These are phyloP conservation scores for Amorpha juglandis DNA, from an alignment of 2,888 invertebrate genomes.

Conservation along the genomic window DNA sequence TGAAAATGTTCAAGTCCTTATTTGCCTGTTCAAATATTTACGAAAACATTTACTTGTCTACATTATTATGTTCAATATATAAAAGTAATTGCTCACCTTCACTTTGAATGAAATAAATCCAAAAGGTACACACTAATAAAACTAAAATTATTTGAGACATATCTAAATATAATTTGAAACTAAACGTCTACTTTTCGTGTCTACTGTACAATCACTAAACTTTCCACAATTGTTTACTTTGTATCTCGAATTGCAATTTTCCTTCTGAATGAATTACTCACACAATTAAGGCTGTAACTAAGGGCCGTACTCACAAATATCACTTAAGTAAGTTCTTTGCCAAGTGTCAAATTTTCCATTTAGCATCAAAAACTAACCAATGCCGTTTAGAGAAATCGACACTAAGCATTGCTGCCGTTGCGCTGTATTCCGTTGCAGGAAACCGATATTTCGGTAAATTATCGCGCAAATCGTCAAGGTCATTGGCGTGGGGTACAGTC, in stretches of 20 bases:
- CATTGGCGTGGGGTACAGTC: no score
- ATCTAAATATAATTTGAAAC: slow-evolving; percentile 32
- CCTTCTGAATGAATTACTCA: slow-evolving; percentile 47
- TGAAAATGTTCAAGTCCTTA: no score
- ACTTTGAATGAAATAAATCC: slow-evolving; percentile 52
- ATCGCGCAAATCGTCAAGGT: no score
- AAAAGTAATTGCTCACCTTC: slow-evolving; percentile 43
- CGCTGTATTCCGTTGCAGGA: no score
- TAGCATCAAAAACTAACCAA: no score
- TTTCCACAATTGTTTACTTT: not conserved
- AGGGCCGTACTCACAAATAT: no score
- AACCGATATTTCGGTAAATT: no score
- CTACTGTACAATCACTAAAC: slow-evolving; percentile 5
- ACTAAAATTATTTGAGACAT: slow-evolving; percentile 36
- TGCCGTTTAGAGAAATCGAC: no score
- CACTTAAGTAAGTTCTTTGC: no score
- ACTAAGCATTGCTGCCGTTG: no score
- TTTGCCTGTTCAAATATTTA: not conserved
- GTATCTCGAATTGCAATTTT: slow-evolving; percentile 34
- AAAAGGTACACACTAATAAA: slow-evolving; percentile 43
- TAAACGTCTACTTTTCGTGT: slow-evolving; percentile 11
- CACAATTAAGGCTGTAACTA: no score
- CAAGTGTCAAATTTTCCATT: no score
- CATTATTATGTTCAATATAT: not conserved
- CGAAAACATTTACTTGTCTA: not conserved